Conservation (phyloP, 2,113 vertebrate genomes). For the Myrmecophaga tridactyla region DNA sequence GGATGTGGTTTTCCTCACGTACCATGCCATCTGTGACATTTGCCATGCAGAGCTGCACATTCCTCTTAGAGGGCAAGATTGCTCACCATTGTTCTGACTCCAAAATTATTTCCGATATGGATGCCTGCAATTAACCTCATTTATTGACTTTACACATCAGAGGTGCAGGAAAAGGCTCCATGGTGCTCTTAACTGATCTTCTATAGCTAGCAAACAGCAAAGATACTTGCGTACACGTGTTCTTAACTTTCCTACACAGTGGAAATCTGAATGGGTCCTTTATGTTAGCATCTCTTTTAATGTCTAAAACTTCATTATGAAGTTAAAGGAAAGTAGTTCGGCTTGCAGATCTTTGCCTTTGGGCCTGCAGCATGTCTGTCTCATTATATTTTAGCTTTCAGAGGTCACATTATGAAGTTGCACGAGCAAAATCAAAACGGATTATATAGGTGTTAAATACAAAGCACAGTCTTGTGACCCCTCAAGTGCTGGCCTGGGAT, state of each 20-base stretch:
- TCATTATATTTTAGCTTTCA: background rate
- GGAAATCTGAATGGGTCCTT: background rate
- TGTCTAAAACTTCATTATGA: background rate
- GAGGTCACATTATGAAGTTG: background rate
- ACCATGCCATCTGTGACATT: background rate
- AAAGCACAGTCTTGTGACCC: background rate
- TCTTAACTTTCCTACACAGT: background rate
- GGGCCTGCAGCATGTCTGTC: background rate
- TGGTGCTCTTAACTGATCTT: background rate
- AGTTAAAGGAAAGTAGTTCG: constrained; percentile 33
- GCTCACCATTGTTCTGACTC: constrained; percentile 2
- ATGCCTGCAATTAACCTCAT: constrained; percentile 3
- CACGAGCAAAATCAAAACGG: background rate
- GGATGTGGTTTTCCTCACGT: background rate
- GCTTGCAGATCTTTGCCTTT: background rate
- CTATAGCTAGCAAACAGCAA: background rate
- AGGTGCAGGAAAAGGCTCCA: background rate
- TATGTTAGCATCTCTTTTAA: background rate
- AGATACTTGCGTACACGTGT: background rate
- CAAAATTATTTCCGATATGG: background rate
- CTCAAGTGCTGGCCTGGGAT: background rate
- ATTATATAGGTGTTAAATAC: background rate
- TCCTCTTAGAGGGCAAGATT: background rate
- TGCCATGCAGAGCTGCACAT: background rate
- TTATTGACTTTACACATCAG: background rate